Evolutionary conservation across 2,113 vertebrate genomes (phyloP), one percentile per base, ranked within the genome.

Genomic region (Ploceus nigricollis): DNA sequence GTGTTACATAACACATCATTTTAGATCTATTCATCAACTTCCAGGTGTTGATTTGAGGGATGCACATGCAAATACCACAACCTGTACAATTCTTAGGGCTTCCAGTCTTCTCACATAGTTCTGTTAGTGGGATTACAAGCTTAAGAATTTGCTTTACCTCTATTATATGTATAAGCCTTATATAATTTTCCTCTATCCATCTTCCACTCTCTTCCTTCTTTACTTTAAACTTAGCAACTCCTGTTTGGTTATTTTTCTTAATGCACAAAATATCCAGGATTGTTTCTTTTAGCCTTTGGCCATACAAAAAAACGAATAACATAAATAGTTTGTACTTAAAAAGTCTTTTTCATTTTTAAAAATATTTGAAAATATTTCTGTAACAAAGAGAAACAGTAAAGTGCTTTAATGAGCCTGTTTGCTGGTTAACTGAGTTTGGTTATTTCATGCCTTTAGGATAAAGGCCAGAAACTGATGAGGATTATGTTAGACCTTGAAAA

Each of bases 401-500:
- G 87, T 88, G 54, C 33, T 82, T 75, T 68, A 27, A 53, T 7
- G n/a, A 48, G 13, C 24, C 77, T 57, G 13, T 61, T 90, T 87
- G n/a, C 60, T 88, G 47, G 33, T 75, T 83, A 87, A 93, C 93
- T 95, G 82, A 92, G 33, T 76, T 82, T 80, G 24, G 8, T 90
- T 73, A 3, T 92, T 93, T 92, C 30, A 45, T 81, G 54, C 60
- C 78, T 75, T 53, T 94, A 98, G 98, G 98, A 98, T 50, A 97
- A 98, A 91, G 98, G 98, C 22, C 97, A 97, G 70, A 97, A 96
- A 50, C 95, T 98, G 89, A 97, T 96, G 96, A 95, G 95, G 73
- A 98, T 97, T 53, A 98, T 98, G 98, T 93, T 98, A 96, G 97
- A 98, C 39, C 96, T 98, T 63, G 98, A 98, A 93, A 98, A 97